A percentile compares a stretch with the other conserved stretches of the same genome.
Conservation (phyloP, 2,113 vertebrate species). For the Notarius quadriscutis region DNA sequence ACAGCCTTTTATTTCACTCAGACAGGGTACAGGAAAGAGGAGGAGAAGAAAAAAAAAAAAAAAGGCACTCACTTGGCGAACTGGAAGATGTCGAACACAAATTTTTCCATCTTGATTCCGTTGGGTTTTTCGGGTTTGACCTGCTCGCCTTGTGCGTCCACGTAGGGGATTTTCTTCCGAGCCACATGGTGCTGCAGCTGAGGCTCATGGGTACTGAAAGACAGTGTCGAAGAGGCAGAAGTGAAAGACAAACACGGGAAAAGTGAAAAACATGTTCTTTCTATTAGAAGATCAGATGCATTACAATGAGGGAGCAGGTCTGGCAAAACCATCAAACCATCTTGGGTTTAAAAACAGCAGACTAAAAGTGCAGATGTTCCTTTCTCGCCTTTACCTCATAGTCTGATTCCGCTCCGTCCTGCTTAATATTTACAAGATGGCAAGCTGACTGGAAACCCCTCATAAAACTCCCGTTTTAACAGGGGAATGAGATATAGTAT, state of each 20-base stretch:
- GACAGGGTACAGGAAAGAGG: constrained; percentile 26
- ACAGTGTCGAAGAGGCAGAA: constrained; percentile 9
- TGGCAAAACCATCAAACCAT: constrained; percentile 51
- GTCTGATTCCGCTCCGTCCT: constrained; percentile 29
- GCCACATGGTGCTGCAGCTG: constrained; percentile 92
- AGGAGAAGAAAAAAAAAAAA: background rate
- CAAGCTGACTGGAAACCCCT: constrained; percentile 39
- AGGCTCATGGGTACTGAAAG: constrained; percentile 81
- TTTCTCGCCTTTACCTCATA: constrained; percentile 42
- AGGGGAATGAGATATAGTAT: background rate
- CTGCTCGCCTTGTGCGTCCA: constrained; percentile 79
- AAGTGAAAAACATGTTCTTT: constrained; percentile 51
- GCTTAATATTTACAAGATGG: constrained; percentile 45
- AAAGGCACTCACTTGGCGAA: constrained; percentile 87
- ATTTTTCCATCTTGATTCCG: constrained; percentile 98
- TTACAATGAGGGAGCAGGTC: constrained; percentile 35
- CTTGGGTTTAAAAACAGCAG: constrained; percentile 52
- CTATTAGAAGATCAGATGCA: constrained; percentile 43
- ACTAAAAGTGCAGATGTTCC: constrained; percentile 47
- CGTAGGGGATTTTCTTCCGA: constrained; percentile 91
- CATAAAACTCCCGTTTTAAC: constrained; percentile 28
- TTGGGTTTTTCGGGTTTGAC: constrained; percentile 93
- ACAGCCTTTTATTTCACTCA: constrained; percentile 37
- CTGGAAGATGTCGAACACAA: constrained; percentile 98
- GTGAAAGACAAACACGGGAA: constrained; percentile 7